These are phyloP conservation scores for Sminthopsis crassicaudata DNA, from an alignment of 2,113 vertebrate genomes.

Conservation along the genomic window DNA sequence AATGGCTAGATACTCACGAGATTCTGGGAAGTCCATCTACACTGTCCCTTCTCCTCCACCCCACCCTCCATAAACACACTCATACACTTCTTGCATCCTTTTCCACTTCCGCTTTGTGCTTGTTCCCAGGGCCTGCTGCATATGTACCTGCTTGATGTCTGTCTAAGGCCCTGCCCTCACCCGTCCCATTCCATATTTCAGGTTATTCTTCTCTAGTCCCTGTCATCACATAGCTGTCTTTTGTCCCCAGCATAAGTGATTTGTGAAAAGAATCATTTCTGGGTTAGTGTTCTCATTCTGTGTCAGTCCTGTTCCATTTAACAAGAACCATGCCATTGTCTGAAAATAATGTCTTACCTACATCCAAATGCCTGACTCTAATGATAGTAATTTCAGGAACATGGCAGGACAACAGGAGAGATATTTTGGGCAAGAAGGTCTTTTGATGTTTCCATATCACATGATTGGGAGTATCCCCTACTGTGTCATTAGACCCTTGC, in stretches of 20 bases:
- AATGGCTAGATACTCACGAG: not conserved
- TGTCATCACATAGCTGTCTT: constrained; percentile 18
- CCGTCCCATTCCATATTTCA: not conserved
- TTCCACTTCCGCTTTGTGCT: not conserved
- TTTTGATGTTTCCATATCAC: not conserved
- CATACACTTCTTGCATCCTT: not conserved
- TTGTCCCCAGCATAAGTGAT: not conserved
- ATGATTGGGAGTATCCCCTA: not conserved
- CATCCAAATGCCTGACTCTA: not conserved
- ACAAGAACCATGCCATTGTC: constrained; percentile 6
- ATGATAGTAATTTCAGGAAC: not conserved
- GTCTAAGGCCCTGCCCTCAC: not conserved
- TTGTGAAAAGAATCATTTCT: constrained; percentile 12
- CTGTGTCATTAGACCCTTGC: not conserved
- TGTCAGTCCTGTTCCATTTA: constrained; percentile 1
- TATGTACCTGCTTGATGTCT: not conserved
- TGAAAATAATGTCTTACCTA: constrained; percentile 33
- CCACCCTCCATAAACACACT: not conserved
- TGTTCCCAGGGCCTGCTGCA: not conserved
- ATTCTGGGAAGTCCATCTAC: not conserved
- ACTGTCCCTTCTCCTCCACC: not conserved
- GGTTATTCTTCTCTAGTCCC: not conserved
- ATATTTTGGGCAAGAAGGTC: not conserved
- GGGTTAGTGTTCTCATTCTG: not conserved
- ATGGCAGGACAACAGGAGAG: not conserved